Conservation (phyloP, 2,113 vertebrate species). For the Elgaria multicarinata region DNA sequence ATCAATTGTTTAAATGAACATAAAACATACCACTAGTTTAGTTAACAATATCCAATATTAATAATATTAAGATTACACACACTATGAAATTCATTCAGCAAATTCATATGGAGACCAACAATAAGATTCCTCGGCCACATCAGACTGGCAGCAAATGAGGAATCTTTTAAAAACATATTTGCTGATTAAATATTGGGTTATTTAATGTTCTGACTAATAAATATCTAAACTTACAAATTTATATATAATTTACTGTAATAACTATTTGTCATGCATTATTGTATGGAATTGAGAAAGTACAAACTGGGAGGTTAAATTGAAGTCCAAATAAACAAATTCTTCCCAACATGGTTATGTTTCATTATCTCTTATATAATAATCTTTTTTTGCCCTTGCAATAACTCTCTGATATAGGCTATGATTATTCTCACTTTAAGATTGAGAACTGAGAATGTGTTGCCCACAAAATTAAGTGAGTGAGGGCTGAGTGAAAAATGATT, state of each 20-base stretch:
- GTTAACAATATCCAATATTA: background rate
- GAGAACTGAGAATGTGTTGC: background rate
- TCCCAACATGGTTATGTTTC: background rate
- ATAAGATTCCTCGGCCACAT: background rate
- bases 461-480: background rate
- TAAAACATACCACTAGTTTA: background rate
- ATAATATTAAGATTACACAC: background rate
- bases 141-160: background rate
- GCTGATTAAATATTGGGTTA: background rate
- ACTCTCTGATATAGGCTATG: background rate
- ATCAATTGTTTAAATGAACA: background rate
- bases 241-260: background rate
- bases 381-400: background rate
- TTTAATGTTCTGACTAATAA: background rate
- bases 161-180: background rate
- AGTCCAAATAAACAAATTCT: background rate
- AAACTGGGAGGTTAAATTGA: background rate
- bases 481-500: background rate
- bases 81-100: background rate
- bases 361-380: background rate
- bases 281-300: background rate
- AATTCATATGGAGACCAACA: background rate
- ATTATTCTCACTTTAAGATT: background rate
- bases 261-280: background rate
- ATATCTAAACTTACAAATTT: background rate